phyloP scores from a whole-genome alignment of 2,797 vertebrate species.

The Pelodytes ibericus region DNA sequence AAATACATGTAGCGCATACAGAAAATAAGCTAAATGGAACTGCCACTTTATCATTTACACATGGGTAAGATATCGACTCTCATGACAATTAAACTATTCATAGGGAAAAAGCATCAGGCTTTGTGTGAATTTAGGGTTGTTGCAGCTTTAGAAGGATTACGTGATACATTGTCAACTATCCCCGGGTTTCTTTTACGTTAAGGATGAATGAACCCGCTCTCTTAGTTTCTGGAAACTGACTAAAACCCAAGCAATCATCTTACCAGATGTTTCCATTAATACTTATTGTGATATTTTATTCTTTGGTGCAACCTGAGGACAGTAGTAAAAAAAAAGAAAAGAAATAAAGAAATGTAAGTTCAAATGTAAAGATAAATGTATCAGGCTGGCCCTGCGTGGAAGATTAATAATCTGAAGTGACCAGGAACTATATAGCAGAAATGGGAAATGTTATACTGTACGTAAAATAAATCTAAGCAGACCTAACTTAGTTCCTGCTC shows the following conservation, averaged over 20 bases:
- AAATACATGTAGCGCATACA: too few species aligned
- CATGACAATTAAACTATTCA: too few species aligned
- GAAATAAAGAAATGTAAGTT: constrained; percentile 28
- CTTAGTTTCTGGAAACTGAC: constrained; percentile 23
- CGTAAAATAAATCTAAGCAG: constrained; percentile 56
- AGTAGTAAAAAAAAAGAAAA: constrained; percentile 54
- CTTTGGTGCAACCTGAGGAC: constrained; percentile 38
- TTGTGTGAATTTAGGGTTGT: background rate
- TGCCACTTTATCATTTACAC: too few species aligned
- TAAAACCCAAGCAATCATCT: background rate
- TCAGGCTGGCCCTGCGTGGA: constrained; percentile 27
- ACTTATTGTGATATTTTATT: constrained; percentile 23
- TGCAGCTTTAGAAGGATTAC: background rate
- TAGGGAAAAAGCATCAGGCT: too few species aligned
- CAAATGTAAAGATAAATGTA: constrained; percentile 46
- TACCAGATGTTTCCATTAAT: constrained; percentile 36
- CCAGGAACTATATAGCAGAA: constrained; percentile 28
- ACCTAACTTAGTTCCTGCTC: constrained; percentile 50
- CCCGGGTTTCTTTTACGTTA: background rate
- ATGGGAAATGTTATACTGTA: constrained; percentile 30
- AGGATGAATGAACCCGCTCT: too few species aligned
- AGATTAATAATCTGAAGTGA: constrained; percentile 48
- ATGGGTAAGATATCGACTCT: too few species aligned
- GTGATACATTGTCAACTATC: background rate
- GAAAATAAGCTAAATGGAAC: too few species aligned